Evolutionary conservation across 2,888 invertebrate genomes (phyloP), one percentile per base, ranked within the genome.

Genomic region (Meiosimyza platycephala): DNA sequence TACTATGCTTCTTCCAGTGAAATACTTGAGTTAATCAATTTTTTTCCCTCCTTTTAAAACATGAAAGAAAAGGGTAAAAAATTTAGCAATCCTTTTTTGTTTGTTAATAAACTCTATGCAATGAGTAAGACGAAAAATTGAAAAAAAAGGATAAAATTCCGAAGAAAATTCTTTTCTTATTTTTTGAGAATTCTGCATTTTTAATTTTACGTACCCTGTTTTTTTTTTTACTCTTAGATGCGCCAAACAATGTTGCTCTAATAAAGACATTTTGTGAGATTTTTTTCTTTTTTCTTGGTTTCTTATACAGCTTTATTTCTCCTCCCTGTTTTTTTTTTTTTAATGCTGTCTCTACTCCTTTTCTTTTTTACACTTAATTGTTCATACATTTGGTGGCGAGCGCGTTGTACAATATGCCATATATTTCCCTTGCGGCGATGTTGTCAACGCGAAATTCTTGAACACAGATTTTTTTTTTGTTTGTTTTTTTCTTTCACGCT

Each of bases 161-260:
- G 16, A 47, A n/a, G 67, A 16, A 65, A 55, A 33, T 22, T 2
- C 16, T 22, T 64, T 64, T 22, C 22, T 64, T 28, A 11, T 55
- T 54, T 40, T 51, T 28, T 64, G 9, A 1, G 16, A 47, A 55
- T 50, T 51, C 6, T 64, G 18, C 13, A n/a, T 48, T 6, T 16
- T 16, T 28, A 28, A 28, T n/a, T 64, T 4, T 47, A 2, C 18
- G 22, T 50, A 18, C 18, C 13, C 16, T 28, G 18, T 66, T 65
- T 28, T 51, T 28, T 51, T 40, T 54, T 9, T 33, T 66, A 33
- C 55, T 48, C 16, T 67, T 48, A 57, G 11, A 18, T 48, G 22
- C 28, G 55, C 33, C 62, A 60, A 69, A 62, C 60, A 60, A 60
- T 69, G 51, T 60, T 60, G 69, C 33, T 33, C 52, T 69, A 69